These are phyloP conservation scores for Orestias chungarensis DNA, from an alignment of 2,797 vertebrate species.

Conservation along the genomic window DNA sequence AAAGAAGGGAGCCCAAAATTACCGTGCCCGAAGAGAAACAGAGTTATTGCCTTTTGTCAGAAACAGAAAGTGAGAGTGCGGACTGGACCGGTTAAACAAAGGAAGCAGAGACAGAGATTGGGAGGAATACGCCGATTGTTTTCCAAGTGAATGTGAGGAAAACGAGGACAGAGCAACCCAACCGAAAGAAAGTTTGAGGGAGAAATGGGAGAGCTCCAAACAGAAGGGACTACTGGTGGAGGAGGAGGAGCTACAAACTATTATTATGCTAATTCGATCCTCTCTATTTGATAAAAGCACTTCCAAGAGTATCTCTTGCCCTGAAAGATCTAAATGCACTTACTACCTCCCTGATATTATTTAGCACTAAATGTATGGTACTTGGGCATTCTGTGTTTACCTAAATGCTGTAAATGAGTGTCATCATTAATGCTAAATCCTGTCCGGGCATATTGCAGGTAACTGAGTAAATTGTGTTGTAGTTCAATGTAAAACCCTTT, in stretches of 20 bases:
- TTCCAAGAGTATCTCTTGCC: no score
- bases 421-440: no score
- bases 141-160: conserved; percentile 64
- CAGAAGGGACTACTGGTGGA: conserved; percentile 40
- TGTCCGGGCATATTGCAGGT: no score
- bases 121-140: conserved; percentile 52
- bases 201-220: conserved; percentile 49
- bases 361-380: no score
- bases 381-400: no score
- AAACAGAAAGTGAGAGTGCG: conserved; percentile 41
- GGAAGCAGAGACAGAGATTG: conserved; percentile 41
- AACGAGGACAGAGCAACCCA: conserved; percentile 50
- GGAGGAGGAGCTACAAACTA: conserved; percentile 66
- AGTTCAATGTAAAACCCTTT: no score
- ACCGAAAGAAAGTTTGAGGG: conserved; percentile 61
- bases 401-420: no score
- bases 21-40: conserved; percentile 26
- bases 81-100: conserved; percentile 38
- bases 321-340: no score
- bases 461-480: no score
- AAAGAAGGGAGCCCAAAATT: conserved; percentile 35
- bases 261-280: conserved; percentile 73
- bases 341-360: no score
- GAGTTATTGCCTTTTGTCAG: conserved; percentile 37
- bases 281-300: conserved; percentile 38